phyloP scores from a whole-genome alignment of 2,797 vertebrate species.

The Artibeus lituratus region DNA sequence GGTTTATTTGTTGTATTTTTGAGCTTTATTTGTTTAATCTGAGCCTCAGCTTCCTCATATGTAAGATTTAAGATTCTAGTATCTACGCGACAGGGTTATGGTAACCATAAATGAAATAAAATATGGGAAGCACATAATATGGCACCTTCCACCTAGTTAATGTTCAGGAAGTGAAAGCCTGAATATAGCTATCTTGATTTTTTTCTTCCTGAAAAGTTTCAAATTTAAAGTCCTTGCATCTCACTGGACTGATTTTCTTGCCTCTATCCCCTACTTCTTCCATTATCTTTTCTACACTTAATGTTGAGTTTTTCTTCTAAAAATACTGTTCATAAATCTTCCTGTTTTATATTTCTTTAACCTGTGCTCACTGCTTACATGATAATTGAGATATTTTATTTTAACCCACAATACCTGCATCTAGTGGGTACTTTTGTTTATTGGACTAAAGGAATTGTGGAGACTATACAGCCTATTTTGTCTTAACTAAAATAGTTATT shows the following conservation, averaged over 20 bases:
- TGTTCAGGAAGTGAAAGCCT: neutral
- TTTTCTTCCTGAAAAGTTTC: neutral
- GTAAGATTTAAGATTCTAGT: slow-evolving; percentile 22
- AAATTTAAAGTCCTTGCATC: neutral
- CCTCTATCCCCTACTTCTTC: neutral
- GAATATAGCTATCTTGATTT: neutral
- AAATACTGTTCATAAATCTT: neutral
- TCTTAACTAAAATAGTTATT: slow-evolving; percentile 14
- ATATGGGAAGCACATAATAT: neutral
- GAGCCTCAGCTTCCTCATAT: neutral
- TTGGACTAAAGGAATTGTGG: slow-evolving; percentile 5
- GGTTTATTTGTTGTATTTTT: slow-evolving; percentile 25
- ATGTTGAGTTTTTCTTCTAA: slow-evolving; percentile 4
- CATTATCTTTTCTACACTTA: neutral
- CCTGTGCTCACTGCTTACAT: neutral
- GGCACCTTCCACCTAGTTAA: neutral
- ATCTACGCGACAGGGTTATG: neutral
- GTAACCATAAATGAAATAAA: neutral
- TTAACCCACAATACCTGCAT: neutral
- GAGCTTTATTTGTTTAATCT: slow-evolving; percentile 9
- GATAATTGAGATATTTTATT: neutral
- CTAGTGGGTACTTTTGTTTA: neutral
- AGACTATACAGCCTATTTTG: neutral
- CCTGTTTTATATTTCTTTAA: neutral
- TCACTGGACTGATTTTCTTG: neutral